Percentiles rank a stretch among this genome's conserved stretches.
Evolutionary conservation across 1,140 invertebrate genomes (phyloP).

Genomic region (Teleopsis dalmanni): DNA sequence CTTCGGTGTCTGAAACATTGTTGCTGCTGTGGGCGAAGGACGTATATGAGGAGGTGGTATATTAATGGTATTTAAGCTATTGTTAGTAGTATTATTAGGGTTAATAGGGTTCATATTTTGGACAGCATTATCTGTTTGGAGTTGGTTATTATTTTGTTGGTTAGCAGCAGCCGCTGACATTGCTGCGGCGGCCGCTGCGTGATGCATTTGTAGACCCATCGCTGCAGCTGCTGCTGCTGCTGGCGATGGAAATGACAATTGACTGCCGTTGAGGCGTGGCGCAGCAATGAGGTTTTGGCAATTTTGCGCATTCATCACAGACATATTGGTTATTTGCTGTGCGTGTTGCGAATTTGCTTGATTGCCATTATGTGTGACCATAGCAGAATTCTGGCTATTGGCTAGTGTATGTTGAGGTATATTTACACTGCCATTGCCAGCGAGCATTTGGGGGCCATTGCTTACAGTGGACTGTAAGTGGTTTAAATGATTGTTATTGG

Average conservation of each 20-base stretch:
- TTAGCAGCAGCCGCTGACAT: slow-evolving; percentile 27
- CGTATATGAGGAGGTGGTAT: slow-evolving; percentile 62
- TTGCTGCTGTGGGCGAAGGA: slow-evolving; percentile 56
- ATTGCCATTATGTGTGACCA: not conserved
- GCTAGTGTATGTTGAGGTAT: slow-evolving; percentile 10
- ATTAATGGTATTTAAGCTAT: slow-evolving; percentile 43
- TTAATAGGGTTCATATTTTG: slow-evolving; percentile 21
- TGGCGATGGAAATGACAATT: slow-evolving; percentile 37
- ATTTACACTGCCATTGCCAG: slow-evolving; percentile 1
- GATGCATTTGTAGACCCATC: slow-evolving; percentile 42
- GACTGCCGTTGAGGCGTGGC: slow-evolving; percentile 37
- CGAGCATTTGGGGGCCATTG: slow-evolving; percentile 13
- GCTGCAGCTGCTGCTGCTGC: slow-evolving; percentile 40
- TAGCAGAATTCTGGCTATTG: slow-evolving; percentile 4
- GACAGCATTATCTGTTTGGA: slow-evolving; percentile 1
- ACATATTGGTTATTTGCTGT: slow-evolving; percentile 19
- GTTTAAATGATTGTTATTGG: slow-evolving; percentile 21
- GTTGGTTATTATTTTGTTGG: slow-evolving; percentile 25
- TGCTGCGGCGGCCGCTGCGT: slow-evolving; percentile 38
- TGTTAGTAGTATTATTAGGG: slow-evolving; percentile 35
- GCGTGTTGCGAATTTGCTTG: slow-evolving; percentile 15
- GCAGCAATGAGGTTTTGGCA: slow-evolving; percentile 39
- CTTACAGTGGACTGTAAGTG: slow-evolving; percentile 18
- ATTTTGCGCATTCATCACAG: slow-evolving; percentile 22
- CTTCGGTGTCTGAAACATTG: slow-evolving; percentile 74